phyloP scores from a whole-genome alignment of 2,797 vertebrate genomes.

The Chromis chromis region DNA sequence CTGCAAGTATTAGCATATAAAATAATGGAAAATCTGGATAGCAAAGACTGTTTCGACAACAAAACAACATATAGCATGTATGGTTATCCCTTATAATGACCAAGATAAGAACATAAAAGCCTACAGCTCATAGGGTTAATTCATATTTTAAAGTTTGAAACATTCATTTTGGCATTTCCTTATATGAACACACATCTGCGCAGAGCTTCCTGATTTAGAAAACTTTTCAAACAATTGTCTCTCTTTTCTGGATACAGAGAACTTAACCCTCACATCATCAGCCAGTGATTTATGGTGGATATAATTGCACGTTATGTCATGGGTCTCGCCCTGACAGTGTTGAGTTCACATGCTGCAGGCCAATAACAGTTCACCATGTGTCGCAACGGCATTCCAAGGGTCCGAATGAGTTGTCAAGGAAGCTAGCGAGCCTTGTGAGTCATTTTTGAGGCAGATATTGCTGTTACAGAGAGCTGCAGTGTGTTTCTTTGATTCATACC shows the following conservation, averaged over 20 bases:
- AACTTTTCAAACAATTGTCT: slow-evolving; percentile 11
- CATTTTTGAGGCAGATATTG: slow-evolving; percentile 41
- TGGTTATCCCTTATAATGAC: too few species aligned
- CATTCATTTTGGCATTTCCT: background rate
- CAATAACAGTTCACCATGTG: slow-evolving; percentile 33
- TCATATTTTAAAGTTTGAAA: too few species aligned
- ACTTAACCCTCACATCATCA: slow-evolving; percentile 11
- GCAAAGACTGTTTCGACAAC: too few species aligned
- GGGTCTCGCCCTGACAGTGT: background rate
- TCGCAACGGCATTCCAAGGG: slow-evolving; percentile 30
- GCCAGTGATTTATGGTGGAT: slow-evolving; percentile 29
- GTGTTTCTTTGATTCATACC: slow-evolving; percentile 61
- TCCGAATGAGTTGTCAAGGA: slow-evolving; percentile 50
- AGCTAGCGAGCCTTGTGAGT: slow-evolving; percentile 45
- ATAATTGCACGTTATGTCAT: slow-evolving; percentile 55
- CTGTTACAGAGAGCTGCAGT: slow-evolving; percentile 44
- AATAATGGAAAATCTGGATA: too few species aligned
- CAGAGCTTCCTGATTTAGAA: background rate
- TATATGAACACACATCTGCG: background rate
- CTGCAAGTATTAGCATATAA: too few species aligned
- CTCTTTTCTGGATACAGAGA: slow-evolving; percentile 6
- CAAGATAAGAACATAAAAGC: too few species aligned
- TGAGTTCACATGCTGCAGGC: slow-evolving; percentile 26
- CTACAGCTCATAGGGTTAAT: too few species aligned
- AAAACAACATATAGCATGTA: too few species aligned